Base-by-base conservation (phyloP, 2,113 vertebrate genomes). In the Pelusios castaneus region DNA sequence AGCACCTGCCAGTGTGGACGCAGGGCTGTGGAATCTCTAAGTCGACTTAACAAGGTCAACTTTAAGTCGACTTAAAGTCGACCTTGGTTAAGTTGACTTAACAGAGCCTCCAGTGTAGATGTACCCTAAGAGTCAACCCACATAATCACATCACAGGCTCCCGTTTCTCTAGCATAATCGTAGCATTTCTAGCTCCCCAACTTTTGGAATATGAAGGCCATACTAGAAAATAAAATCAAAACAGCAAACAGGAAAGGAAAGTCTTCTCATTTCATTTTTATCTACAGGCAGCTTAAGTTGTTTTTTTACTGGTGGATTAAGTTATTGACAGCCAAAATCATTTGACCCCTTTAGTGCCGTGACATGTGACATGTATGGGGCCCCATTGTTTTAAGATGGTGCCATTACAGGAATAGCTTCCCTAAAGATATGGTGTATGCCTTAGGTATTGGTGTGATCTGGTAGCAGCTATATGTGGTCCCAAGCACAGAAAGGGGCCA, bases 131-230 rank as follows among this genome's bases (percentile, higher is more conserved):
- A 29, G 38, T 45, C 21, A 25, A 82, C 21, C 13, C 29, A 60
- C 55, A 55, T 45, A 47, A 13, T 6, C 80, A 24, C 58, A 91
- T 77, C 83, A 16, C 75, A 63, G 8, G 16, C 47, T 81, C 10
- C 41, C 13, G 67, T 93, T 47, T 0, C 0, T 0, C 81, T 14
- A 41, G 82, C 34, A 7, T 22, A 49, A 85, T 19, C 25, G 55
- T 51, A 60, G 56, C 31, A 29, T 49, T 83, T 75, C 81, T 47
- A 43, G 54, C 27, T 73, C 76, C 38, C n/a, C 38, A 34, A 19
- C 31, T 85, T 38, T 73, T 67, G 75, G 70, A 60, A 38, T 38
- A 77, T 63, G 56, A 56, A 1, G 6, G 43, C 73, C 77, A 16
- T 38, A 63, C 51, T 75, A 11, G 82, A 82, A 85, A 51, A 60